Conservation (phyloP, 2,797 vertebrate genomes). For the Girardinus metallicus region DNA sequence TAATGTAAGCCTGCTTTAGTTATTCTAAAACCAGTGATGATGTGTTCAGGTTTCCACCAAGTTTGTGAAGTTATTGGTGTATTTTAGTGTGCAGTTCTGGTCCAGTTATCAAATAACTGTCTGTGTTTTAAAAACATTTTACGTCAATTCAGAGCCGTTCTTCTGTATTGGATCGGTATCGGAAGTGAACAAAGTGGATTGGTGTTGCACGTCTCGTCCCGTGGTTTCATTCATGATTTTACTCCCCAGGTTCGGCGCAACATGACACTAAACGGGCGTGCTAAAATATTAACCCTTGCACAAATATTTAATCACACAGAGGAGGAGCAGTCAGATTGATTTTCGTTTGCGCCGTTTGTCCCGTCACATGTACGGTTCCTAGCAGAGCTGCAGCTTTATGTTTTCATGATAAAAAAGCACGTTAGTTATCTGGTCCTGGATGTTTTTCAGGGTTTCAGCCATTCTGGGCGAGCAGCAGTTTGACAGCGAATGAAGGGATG, state of each 20-base stretch:
- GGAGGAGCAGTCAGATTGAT: constrained; percentile 17
- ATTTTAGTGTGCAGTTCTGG: too few species aligned
- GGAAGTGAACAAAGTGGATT: too few species aligned
- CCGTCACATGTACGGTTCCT: background rate
- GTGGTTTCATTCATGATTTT: constrained; percentile 49
- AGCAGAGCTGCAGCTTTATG: constrained; percentile 29
- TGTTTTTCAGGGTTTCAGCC: constrained; percentile 27
- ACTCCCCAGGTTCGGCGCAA: constrained; percentile 41
- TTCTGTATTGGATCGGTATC: too few species aligned
- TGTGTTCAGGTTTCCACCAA: too few species aligned
- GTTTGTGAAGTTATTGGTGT: too few species aligned
- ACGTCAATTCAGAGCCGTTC: background rate
- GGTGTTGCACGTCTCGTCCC: background rate
- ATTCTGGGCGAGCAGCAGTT: constrained; percentile 22
- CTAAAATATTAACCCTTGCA: constrained; percentile 68
- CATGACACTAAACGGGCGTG: constrained; percentile 47
- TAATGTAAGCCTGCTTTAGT: background rate
- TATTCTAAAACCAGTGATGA: background rate
- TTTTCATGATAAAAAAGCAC: constrained; percentile 14
- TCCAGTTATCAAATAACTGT: too few species aligned
- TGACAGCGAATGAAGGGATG: background rate
- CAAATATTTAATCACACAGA: constrained; percentile 71
- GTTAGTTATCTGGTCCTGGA: background rate
- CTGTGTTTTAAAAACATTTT: background rate
- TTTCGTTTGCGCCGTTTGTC: constrained; percentile 11